These are phyloP conservation scores for Planococcus citri DNA, from an alignment of 1,140 invertebrate species.

Conservation along the genomic window DNA sequence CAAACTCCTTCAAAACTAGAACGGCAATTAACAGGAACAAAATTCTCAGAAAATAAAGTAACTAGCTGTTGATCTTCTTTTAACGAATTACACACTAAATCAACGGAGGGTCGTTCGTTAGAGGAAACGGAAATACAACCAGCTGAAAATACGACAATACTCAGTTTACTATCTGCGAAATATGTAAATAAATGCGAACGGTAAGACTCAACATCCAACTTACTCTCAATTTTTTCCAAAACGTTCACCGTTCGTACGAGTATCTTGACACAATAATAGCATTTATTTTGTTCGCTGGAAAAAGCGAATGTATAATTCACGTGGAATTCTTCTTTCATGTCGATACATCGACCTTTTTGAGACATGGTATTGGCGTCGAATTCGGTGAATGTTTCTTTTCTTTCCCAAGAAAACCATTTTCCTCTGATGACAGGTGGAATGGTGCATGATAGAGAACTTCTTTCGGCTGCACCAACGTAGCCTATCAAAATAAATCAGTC, in stretches of 20 bases:
- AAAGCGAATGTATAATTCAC: constrained; percentile 81
- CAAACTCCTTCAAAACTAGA: constrained; percentile 88
- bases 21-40: constrained; percentile 78
- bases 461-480: neutral
- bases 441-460: neutral
- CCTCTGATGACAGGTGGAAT: constrained; percentile 58
- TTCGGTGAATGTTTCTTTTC: constrained; percentile 64
- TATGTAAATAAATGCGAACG: neutral
- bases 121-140: constrained; percentile 56
- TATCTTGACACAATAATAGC: constrained; percentile 74
- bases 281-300: constrained; percentile 43
- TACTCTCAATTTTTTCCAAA: constrained; percentile 75
- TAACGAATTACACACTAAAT: constrained; percentile 60
- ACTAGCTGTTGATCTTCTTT: constrained; percentile 64
- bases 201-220: constrained; percentile 32
- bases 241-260: constrained; percentile 79
- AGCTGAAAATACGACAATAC: constrained; percentile 36
- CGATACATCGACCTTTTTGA: constrained; percentile 53
- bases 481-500: neutral
- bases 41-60: constrained; percentile 81
- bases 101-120: constrained; percentile 51
- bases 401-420: constrained; percentile 84
- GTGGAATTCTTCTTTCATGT: constrained; percentile 54
- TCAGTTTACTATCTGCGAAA: neutral
- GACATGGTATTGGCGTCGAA: constrained; percentile 66